These are phyloP conservation scores for Neodiprion lecontei DNA, from an alignment of 1,140 invertebrate species.

Conservation along the genomic window DNA sequence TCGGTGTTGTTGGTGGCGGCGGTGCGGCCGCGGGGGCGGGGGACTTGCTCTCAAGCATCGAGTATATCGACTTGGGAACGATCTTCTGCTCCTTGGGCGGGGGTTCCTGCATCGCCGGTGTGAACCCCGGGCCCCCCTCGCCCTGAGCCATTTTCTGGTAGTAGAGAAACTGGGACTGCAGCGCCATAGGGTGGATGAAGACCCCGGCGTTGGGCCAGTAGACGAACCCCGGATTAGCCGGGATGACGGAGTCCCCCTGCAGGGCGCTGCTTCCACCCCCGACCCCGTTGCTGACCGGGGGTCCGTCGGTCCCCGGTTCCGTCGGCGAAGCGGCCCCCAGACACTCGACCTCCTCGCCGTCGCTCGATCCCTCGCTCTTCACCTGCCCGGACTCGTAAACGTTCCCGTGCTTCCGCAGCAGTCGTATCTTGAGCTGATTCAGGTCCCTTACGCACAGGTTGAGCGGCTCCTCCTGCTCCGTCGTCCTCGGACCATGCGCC, in stretches of 20 bases:
- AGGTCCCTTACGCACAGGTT: constrained; percentile 83
- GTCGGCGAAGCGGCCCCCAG: constrained; percentile 53
- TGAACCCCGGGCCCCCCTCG: constrained; percentile 39
- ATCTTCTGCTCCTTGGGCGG: constrained; percentile 49
- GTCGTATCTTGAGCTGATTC: constrained; percentile 70
- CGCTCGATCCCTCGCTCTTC: constrained; percentile 65
- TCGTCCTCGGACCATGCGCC: constrained; percentile 32
- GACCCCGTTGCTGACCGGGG: constrained; percentile 27
- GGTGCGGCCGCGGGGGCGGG: constrained; percentile 43
- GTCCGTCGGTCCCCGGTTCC: constrained; percentile 14
- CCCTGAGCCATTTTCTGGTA: constrained; percentile 73
- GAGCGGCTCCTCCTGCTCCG: constrained; percentile 74
- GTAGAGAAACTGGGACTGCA: constrained; percentile 75
- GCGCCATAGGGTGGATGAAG: constrained; percentile 75
- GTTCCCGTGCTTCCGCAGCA: constrained; percentile 67
- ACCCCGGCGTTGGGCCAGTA: constrained; percentile 76
- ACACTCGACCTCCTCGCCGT: constrained; percentile 65
- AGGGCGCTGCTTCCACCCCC: constrained; percentile 31
- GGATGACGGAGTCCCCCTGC: constrained; percentile 35
- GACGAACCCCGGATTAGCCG: constrained; percentile 59
- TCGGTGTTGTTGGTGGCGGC: constrained; percentile 30
- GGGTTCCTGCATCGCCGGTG: constrained; percentile 28
- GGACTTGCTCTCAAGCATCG: constrained; percentile 45
- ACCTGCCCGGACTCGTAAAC: constrained; percentile 63
- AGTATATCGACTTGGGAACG: constrained; percentile 49